These are phyloP conservation scores for Sprattus sprattus DNA, from an alignment of 2,113 vertebrate species.

Conservation along the genomic window DNA sequence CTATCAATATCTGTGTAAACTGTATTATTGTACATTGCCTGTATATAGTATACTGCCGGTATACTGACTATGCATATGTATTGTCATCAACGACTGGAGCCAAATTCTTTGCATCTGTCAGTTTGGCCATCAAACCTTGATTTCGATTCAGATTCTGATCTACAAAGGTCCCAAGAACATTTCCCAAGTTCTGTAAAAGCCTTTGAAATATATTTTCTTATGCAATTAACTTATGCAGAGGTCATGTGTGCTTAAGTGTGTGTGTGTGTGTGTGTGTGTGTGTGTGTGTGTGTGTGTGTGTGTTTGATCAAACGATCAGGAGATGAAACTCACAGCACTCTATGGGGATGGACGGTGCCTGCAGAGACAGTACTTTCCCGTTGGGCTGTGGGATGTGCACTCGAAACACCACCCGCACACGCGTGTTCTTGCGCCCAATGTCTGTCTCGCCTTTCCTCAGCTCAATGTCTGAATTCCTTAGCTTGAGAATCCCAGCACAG, in stretches of 20 bases:
- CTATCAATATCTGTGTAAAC: background rate
- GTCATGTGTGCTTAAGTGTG: background rate
- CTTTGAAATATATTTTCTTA: background rate
- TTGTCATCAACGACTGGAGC: background rate
- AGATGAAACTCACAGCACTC: conserved; percentile 91
- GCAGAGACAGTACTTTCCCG: conserved; percentile 93
- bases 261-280: conserved; percentile 6
- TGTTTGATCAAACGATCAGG: background rate
- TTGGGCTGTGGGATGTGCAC: conserved; percentile 94
- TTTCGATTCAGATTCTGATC: background rate
- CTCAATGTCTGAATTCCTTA: conserved; percentile 98
- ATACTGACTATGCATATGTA: too few relatives aligned
- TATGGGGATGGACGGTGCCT: conserved; percentile 92
- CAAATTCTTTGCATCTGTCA: background rate
- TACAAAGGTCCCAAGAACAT: background rate
- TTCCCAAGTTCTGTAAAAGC: too few relatives aligned
- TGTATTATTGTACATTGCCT: background rate
- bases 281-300: conserved; percentile 22
- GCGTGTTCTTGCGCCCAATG: conserved; percentile 96
- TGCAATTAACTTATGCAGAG: conserved; percentile 22
- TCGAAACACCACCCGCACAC: conserved; percentile 94
- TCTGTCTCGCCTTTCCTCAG: conserved; percentile 98
- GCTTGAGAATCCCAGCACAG: conserved; percentile 96
- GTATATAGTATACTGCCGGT: background rate
- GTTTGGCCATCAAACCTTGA: background rate